Evolutionary conservation across 1,140 invertebrate species (phyloP).

Genomic region (Plodia interpunctella): DNA sequence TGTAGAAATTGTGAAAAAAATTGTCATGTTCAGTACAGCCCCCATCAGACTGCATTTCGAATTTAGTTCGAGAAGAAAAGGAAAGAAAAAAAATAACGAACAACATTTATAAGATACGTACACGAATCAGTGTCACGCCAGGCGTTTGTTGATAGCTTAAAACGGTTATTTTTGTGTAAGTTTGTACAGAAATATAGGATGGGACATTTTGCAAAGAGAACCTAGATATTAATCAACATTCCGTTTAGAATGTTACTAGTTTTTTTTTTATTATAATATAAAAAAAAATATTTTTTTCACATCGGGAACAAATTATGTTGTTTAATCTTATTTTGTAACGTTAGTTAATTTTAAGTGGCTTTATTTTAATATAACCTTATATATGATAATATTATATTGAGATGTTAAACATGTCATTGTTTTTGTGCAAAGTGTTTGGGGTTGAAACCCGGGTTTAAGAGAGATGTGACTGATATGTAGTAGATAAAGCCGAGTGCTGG

Average conservation of each 20-base stretch:
- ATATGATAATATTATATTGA: constrained; percentile 71
- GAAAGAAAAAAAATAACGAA: constrained; percentile 46
- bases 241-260: constrained; percentile 76
- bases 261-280: constrained; percentile 70
- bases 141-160: constrained; percentile 71
- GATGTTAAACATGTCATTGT: constrained; percentile 74
- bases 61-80: constrained; percentile 21
- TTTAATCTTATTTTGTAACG: constrained; percentile 76
- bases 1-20: constrained; percentile 33
- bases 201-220: constrained; percentile 76
- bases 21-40: constrained; percentile 41
- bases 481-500: constrained; percentile 51
- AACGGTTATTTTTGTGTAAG: constrained; percentile 70
- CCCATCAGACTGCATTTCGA: constrained; percentile 64
- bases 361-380: constrained; percentile 71
- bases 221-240: constrained; percentile 74
- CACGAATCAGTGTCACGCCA: constrained; percentile 57
- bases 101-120: constrained; percentile 59
- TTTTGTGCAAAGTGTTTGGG: constrained; percentile 70
- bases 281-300: constrained; percentile 59
- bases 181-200: constrained; percentile 74
- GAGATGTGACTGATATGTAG: constrained; percentile 73
- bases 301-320: constrained; percentile 77
- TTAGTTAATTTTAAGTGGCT: constrained; percentile 75
- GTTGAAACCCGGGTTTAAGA: constrained; percentile 57